These are phyloP conservation scores for Pseudococcus viburni DNA, from an alignment of 2,888 invertebrate species.

Conservation along the genomic window DNA sequence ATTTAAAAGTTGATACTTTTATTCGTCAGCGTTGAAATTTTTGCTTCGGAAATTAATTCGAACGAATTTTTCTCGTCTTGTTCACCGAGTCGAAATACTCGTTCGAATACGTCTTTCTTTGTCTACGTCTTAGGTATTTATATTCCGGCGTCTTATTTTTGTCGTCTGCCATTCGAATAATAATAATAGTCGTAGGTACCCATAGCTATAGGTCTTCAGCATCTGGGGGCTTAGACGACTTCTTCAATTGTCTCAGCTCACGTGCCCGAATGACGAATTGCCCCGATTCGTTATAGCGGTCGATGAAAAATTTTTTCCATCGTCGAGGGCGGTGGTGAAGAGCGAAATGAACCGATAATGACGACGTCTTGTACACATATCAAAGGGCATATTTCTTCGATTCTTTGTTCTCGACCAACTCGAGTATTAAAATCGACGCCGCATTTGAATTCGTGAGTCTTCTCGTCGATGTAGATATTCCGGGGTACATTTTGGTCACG, in stretches of 20 bases:
- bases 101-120: not conserved
- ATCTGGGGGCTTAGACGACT: not conserved
- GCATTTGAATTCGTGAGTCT: not conserved
- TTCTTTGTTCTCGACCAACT: not conserved
- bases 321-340: not conserved
- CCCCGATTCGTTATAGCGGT: constrained; percentile 55
- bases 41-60: constrained; percentile 55
- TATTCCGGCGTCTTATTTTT: not conserved
- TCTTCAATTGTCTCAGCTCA: not conserved
- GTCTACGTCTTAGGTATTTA: not conserved
- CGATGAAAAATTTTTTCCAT: constrained; percentile 40
- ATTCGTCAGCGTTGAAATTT: constrained; percentile 46
- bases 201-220: too few species aligned
- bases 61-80: constrained; percentile 58
- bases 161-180: constrained; percentile 7
- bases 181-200: not conserved
- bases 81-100: constrained; percentile 13
- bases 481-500: too few species aligned
- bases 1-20: constrained; percentile 61
- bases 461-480: too few species aligned
- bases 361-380: not conserved
- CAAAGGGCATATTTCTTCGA: not conserved
- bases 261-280: constrained; percentile 62
- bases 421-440: not conserved
- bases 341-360: not conserved